Evolutionary conservation across 2,888 invertebrate species (phyloP), one percentile per base, ranked within the genome.

Genomic region (Brachyptera risi): DNA sequence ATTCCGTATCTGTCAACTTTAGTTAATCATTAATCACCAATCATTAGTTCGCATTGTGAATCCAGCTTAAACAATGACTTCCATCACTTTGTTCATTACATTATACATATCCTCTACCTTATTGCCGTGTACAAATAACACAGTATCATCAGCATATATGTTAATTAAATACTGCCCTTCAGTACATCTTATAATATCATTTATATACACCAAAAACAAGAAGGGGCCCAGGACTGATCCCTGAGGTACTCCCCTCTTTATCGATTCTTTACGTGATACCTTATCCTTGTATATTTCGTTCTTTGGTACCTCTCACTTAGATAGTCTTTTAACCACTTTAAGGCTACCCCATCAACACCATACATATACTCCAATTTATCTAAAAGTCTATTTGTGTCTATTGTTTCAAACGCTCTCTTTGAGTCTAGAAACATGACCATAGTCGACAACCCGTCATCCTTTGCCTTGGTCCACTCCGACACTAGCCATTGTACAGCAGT

Each of bases 361-460:
- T 44, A 38, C 7, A 17, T 54, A 44, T 44, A 21, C 19, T 47
- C 31, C 24, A 60, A 15, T 63, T 57, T 61, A 17, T 11, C 15
- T 2, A 64, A 19, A 49, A 65, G 24, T 15, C 49, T 59, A 15
- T 59, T 15, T 37, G 40, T 47, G 27, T 67, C 56, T 1, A 64
- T 40, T 27, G 61, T 56, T 50, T 64, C 65, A 54, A 61, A 64
- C 2, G 65, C 62, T 31, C 66, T 47, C 58, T 54, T 65, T 37
- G 64, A 17, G 35, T 67, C 65, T 37, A 67, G 49, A 44, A 67
- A 66, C 1, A 65, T 40, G 7, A 57, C 60, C 15, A 63, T 35
- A 21, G 63, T 59, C 23, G 56, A 38, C 15, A 66, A 49, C 1
- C 60, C 35, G 1, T 64, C 26, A 17, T 61, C 58, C 19, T 64